Evolutionary conservation across 1,140 invertebrate genomes (phyloP).

Genomic region (Helicoverpa armigera): DNA sequence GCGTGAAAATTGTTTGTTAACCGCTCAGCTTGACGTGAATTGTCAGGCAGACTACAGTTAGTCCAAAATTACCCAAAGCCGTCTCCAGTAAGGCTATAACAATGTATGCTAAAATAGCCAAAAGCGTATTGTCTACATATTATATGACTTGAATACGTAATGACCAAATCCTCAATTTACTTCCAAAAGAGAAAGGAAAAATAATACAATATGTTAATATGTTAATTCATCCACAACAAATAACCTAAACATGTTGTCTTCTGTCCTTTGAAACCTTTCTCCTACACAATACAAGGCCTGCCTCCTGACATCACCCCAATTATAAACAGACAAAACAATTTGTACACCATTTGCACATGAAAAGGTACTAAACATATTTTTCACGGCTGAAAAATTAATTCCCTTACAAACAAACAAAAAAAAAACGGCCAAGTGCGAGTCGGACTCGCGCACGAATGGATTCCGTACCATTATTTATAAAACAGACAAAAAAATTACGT

Average conservation of each 20-base stretch:
- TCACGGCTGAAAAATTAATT: conserved; percentile 31
- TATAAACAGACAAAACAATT: conserved; percentile 40
- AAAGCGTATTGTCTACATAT: too few species aligned
- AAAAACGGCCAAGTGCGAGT: too few species aligned
- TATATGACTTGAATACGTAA: too few species aligned
- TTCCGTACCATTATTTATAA: too few species aligned
- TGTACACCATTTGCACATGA: conserved; percentile 32
- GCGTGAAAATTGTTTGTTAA: conserved; percentile 30
- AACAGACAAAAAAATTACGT: too few species aligned
- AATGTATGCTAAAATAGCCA: too few species aligned
- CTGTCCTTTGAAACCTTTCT: neutral
- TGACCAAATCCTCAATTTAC: neutral
- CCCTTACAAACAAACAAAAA: neutral
- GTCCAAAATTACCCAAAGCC: too few species aligned
- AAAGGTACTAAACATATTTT: conserved; percentile 38
- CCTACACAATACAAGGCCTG: neutral
- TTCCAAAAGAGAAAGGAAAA: neutral
- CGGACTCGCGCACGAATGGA: too few species aligned
- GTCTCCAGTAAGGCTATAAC: too few species aligned
- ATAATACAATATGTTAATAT: conserved; percentile 17
- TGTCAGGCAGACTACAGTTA: too few species aligned
- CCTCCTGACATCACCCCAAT: conserved; percentile 20
- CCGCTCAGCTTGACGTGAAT: conserved; percentile 18
- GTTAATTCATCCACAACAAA: conserved; percentile 30
- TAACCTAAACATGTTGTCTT: conserved; percentile 14